Base-by-base conservation (phyloP, 2,113 vertebrate species). In the Aspiorhynchus laticeps region DNA sequence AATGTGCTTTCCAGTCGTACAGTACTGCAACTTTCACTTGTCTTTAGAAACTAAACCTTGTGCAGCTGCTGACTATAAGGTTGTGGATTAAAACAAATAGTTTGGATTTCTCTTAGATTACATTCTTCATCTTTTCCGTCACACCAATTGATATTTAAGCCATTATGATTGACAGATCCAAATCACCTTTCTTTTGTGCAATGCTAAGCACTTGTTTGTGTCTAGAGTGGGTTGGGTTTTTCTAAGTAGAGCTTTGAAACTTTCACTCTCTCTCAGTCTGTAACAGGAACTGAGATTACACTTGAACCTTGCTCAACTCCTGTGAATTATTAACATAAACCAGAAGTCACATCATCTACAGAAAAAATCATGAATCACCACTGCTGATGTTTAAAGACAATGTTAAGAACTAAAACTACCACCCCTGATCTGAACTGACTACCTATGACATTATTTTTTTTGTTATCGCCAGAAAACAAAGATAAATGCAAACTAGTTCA, bases 211-310 rank as follows among this genome's bases (percentile, higher is more conserved):
- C 83, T 71, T 80, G 24, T 80, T 87, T 86, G 86, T 61, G 76
- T 24, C 89, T 80, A 56, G 76, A 82, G 69, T 84, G 87, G 76
- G 65, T 41, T 76, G 28, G 75, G 79, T 86, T 75, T 71, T 38
- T 77, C 48, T 73, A 15, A 48, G 15, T 4, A 48, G 48, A 90
- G 61, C 63, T 61, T 61, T 89, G 76, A 83, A 89, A 86, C 33
- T 59, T 75, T 84, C 83, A 73, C 67, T 83, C 81, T 84, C 48
- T 7, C 7, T 74, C 4, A 78, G 81, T 33, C 19, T 2, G 43
- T 77, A 77, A 33, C 88, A 90, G 90, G 90, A 93, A 93, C 88
- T 85, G 86, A 89, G 81, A 91, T 77, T 86, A 69, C 80, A 84
- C 59, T 63, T 83, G 63, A 71, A 71, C 43, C 26, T 83, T 71